Conservation (phyloP, 2,888 invertebrate species). For the Sinelater perroti region DNA sequence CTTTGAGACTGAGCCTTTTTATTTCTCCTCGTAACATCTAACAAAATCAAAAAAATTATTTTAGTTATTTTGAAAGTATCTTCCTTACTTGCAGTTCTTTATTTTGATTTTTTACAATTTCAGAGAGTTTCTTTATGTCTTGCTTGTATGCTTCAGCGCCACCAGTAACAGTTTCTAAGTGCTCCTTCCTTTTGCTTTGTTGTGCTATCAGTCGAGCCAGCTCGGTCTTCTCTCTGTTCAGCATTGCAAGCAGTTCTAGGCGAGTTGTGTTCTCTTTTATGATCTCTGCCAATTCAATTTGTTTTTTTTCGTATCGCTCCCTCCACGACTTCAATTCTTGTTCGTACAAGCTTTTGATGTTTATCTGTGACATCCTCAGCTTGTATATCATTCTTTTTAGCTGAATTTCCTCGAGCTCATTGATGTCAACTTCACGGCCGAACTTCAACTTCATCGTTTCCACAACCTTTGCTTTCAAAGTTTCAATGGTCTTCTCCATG, state of each 20-base stretch:
- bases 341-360: constrained; percentile 61
- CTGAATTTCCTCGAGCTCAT: constrained; percentile 67
- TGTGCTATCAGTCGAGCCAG: constrained; percentile 58
- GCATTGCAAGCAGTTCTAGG: constrained; percentile 64
- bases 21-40: constrained; percentile 47
- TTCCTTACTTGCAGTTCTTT: constrained; percentile 55
- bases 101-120: constrained; percentile 57
- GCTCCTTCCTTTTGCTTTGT: constrained; percentile 54
- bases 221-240: constrained; percentile 65
- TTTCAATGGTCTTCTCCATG: constrained; percentile 69
- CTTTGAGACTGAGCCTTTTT: constrained; percentile 54
- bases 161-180: constrained; percentile 49
- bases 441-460: constrained; percentile 67
- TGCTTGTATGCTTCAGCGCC: constrained; percentile 52
- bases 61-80: constrained; percentile 31
- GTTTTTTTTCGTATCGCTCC: constrained; percentile 54
- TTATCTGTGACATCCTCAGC: constrained; percentile 62
- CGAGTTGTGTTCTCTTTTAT: constrained; percentile 66
- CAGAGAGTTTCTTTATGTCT: constrained; percentile 59
- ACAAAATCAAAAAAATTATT: constrained; percentile 10
- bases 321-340: constrained; percentile 59
- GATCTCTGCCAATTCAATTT: constrained; percentile 59
- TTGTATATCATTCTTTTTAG: constrained; percentile 66
- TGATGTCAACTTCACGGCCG: constrained; percentile 58
- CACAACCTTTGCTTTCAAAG: constrained; percentile 65